phyloP scores from a whole-genome alignment of 2,797 vertebrate species.

The Phyllotis vaccarum region DNA sequence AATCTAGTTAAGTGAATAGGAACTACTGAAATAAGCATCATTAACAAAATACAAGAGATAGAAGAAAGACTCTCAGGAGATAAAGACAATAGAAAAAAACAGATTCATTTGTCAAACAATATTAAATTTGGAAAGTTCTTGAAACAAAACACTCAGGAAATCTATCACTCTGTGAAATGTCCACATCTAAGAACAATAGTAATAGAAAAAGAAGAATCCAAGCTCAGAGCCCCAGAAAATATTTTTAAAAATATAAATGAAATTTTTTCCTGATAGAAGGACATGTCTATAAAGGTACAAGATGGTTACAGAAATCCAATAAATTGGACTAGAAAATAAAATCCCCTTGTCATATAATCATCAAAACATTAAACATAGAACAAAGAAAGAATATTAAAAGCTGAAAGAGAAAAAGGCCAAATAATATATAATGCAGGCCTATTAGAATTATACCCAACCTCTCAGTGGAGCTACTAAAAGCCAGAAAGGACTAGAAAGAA shows the following conservation, averaged over 20 bases:
- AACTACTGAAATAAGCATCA: neutral
- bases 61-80: neutral
- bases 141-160: neutral
- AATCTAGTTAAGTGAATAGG: neutral
- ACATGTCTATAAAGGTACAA: neutral
- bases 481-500: neutral
- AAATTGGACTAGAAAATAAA: neutral
- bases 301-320: neutral
- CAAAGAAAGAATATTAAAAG: neutral
- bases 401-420: neutral
- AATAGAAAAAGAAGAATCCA: neutral
- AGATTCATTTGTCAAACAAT: neutral
- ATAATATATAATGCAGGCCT: neutral
- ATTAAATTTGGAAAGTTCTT: neutral
- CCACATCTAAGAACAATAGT: neutral
- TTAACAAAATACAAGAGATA: neutral
- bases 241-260: neutral
- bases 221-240: neutral
- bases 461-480: neutral
- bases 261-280: neutral
- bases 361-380: neutral
- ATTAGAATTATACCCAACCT: neutral
- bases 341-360: neutral
- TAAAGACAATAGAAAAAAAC: neutral
- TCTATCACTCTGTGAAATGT: neutral